Evolutionary conservation across 2,888 invertebrate genomes (phyloP), one percentile per base, ranked within the genome.

Genomic region (Drosophila phalerata): DNA sequence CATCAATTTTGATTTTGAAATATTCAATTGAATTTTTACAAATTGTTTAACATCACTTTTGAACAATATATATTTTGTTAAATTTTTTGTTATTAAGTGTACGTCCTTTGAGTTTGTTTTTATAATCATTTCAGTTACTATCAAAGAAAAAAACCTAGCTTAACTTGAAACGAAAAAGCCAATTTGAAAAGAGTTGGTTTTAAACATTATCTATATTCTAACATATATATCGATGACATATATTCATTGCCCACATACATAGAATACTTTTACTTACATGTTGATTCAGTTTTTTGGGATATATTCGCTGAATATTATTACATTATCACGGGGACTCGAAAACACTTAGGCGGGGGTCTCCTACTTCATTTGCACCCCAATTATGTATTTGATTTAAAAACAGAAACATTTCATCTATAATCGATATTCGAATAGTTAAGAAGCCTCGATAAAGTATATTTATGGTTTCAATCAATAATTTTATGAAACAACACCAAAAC

Each of bases 21-120:
- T 76, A 49, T 81, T 81, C 56, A 72, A 65, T 80, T 80, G 53
- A 68, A 72, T 66, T 79, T 51, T 68, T 75, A 66, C 62, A 63
- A 52, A 71, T 80, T 78, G 66, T 76, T 81, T 68, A 72, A 77
- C 74, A 84, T 77, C 78, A 81, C 73, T 77, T 85, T 81, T 73
- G 48, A 71, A 81, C 48, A 60, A 75, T 58, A 81, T 75, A 79
- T 77, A 79, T 79, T 80, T 76, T 85, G 37, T 64, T 79, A 63
- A 65, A 57, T 72, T 42, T 70, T 83, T 32, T 52, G 69, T 84
- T 79, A 42, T 86, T 86, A 75, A 82, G 86, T 86, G 85, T 86
- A 77, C 86, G 85, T 84, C 84, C 86, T 84, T 85, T 85, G 40
- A 85, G 84, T 84, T 84, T 57, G 73, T 84, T 83, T 68, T 69